phyloP scores from a whole-genome alignment of 2,113 vertebrate genomes.

The Corythoichthys intestinalis region DNA sequence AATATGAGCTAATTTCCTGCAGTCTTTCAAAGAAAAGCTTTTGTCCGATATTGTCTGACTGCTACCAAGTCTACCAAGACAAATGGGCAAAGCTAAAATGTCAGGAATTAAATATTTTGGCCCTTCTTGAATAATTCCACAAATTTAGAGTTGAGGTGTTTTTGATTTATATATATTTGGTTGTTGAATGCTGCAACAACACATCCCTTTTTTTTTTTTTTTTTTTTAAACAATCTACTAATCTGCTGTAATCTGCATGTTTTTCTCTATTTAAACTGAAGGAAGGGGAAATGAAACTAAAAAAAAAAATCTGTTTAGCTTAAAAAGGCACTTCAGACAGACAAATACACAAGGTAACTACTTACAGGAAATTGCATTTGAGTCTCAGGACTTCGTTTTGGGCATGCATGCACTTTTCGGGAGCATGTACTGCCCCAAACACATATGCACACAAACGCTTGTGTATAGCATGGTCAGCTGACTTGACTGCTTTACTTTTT shows the following conservation, averaged over 20 bases:
- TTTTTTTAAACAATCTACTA: neutral
- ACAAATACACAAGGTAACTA: neutral
- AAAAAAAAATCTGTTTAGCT: neutral
- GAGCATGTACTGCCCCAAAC: neutral
- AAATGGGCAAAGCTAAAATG: too few species aligned
- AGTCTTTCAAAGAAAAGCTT: too few species aligned
- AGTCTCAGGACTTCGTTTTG: neutral
- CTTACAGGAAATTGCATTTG: slow-evolving; percentile 1
- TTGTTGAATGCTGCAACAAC: neutral
- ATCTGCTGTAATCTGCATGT: neutral
- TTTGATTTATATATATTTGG: neutral
- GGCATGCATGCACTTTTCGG: neutral
- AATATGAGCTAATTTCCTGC: too few species aligned
- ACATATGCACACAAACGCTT: neutral
- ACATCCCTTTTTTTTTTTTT: neutral
- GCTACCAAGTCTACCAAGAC: too few species aligned
- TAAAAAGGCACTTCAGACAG: neutral
- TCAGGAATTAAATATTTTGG: too few species aligned
- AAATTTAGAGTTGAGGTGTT: neutral
- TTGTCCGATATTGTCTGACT: too few species aligned
- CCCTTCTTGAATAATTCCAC: neutral
- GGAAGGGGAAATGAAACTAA: neutral
- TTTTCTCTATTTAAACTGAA: neutral
- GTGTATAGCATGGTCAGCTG: neutral
- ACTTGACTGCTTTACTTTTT: neutral